Percentiles rank a stretch among this genome's conserved stretches.
Conservation (phyloP, 1,140 invertebrate genomes). For the Nylanderia fulva region DNA sequence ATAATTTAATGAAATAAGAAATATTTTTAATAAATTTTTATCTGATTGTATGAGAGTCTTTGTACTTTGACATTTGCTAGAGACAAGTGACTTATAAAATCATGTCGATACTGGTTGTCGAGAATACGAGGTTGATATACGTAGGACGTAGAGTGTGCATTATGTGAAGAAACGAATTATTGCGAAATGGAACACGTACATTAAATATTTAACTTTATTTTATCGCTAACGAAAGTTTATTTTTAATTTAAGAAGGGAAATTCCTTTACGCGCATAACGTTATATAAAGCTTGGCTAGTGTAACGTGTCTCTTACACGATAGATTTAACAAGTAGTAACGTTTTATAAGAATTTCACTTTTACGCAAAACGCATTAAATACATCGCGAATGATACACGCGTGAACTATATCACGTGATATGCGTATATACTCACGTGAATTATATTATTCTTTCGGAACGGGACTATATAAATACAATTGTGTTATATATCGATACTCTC, state of each 20-base stretch:
- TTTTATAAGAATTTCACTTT: conserved; percentile 59
- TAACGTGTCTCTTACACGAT: conserved; percentile 48
- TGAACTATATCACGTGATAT: conserved; percentile 24
- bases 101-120: neutral
- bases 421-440: neutral
- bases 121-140: conserved; percentile 15
- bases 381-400: conserved; percentile 30
- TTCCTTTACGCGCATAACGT: conserved; percentile 17
- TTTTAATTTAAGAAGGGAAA: conserved; percentile 48
- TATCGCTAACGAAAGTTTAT: conserved; percentile 43
- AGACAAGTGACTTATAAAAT: neutral
- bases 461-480: conserved; percentile 14
- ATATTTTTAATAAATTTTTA: conserved; percentile 1
- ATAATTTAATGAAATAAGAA: conserved; percentile 4
- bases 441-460: conserved; percentile 2
- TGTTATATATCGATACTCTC: neutral
- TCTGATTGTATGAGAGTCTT: neutral
- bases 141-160: conserved; percentile 24
- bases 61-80: conserved; percentile 1
- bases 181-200: conserved; percentile 25
- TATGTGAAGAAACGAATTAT: conserved; percentile 35
- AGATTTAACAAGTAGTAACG: conserved; percentile 44
- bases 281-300: conserved; percentile 48
- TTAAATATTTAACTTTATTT: conserved; percentile 26
- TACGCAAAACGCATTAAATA: conserved; percentile 38